These are phyloP conservation scores for Aythya baeri DNA, from an alignment of 2,113 vertebrate species.

Conservation along the genomic window DNA sequence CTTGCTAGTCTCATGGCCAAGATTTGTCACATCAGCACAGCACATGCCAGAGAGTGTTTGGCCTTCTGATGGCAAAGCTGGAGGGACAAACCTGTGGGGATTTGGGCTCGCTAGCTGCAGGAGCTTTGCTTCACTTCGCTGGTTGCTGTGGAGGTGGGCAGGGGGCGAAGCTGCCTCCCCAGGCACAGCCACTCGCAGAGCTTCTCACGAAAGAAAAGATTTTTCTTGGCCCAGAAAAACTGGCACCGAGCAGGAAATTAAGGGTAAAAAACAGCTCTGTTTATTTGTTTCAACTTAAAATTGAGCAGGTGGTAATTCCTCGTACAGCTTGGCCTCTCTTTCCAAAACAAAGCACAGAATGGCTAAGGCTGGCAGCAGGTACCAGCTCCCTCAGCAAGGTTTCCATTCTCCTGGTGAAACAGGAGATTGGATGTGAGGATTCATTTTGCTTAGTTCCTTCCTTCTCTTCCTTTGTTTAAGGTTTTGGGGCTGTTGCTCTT, in stretches of 20 bases:
- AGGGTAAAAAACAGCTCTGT: background rate
- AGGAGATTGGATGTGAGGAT: background rate
- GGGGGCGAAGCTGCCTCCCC: background rate
- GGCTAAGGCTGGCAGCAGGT: background rate
- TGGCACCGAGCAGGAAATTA: background rate
- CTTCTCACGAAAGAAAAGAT: background rate
- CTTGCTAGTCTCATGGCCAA: background rate
- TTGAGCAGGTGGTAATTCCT: background rate
- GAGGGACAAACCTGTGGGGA: rapidly evolving
- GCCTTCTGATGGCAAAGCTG: background rate
- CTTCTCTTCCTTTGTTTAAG: background rate
- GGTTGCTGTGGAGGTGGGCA: background rate
- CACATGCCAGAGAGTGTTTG: background rate
- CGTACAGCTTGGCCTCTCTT: background rate
- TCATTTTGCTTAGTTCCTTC: rapidly evolving
- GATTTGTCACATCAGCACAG: background rate
- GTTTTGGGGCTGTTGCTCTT: background rate
- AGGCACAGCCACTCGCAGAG: background rate
- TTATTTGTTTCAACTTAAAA: background rate
- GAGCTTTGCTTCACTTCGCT: background rate
- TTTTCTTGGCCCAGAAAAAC: background rate
- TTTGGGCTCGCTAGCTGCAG: rapidly evolving
- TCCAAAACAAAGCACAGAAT: background rate
- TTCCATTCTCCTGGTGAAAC: background rate
- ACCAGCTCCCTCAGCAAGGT: background rate